Percentiles rank a stretch among this genome's conserved stretches.
Evolutionary conservation across 30 jellyfish, hydroid and myxozoan genomes (phyloP).

Genomic region (Cassiopea andromeda): DNA sequence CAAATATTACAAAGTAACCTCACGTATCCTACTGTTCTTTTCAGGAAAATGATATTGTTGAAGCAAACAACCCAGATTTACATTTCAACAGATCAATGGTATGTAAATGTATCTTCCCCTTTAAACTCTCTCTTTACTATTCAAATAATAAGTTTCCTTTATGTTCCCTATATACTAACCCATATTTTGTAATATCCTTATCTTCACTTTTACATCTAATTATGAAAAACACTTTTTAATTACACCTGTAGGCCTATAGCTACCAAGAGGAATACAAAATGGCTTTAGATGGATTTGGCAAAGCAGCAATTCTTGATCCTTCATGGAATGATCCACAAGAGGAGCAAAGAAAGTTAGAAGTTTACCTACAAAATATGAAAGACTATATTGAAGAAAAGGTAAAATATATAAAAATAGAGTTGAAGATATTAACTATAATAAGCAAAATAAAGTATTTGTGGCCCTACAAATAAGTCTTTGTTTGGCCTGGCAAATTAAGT

Average conservation of each 20-base stretch:
- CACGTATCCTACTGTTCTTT: background rate
- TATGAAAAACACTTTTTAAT: background rate
- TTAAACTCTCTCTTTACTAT: too few relatives aligned
- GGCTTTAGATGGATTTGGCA: conserved; percentile 77
- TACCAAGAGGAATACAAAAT: conserved; percentile 82
- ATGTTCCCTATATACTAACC: too few relatives aligned
- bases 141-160: too few relatives aligned
- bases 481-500: too few relatives aligned
- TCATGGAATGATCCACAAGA: conserved; percentile 91
- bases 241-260: conserved; percentile 73
- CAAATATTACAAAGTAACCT: too few relatives aligned
- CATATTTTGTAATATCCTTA: too few relatives aligned
- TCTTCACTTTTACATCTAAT: too few relatives aligned
- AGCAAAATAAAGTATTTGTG: too few relatives aligned
- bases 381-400: conserved; percentile 84
- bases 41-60: conserved; percentile 79
- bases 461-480: too few relatives aligned
- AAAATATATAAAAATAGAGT: background rate
- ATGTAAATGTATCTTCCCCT: background rate
- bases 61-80: conserved; percentile 83
- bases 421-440: too few relatives aligned
- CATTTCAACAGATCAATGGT: conserved; percentile 96
- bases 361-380: conserved; percentile 39
- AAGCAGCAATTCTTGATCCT: conserved; percentile 86
- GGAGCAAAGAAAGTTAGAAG: conserved; percentile 56